These are phyloP conservation scores for Streptopelia turtur DNA, from an alignment of 2,797 vertebrate genomes.

Conservation along the genomic window DNA sequence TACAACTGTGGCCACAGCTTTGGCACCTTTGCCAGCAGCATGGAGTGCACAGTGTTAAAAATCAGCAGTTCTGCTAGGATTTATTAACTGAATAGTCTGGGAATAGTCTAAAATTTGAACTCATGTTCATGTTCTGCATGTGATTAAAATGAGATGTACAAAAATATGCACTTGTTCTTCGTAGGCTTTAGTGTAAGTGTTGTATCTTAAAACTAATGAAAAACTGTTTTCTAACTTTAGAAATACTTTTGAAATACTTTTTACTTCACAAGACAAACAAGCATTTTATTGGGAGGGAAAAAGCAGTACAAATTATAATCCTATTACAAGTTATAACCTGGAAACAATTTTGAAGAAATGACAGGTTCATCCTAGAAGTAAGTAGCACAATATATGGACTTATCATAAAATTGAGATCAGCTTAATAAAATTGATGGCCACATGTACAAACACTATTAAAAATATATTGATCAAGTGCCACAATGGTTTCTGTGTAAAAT, in stretches of 20 bases:
- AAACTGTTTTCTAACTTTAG: slow-evolving; percentile 54
- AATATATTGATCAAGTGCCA: slow-evolving; percentile 26
- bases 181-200: slow-evolving; percentile 68
- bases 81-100: slow-evolving; percentile 43
- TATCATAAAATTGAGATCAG: slow-evolving; percentile 45
- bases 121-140: slow-evolving; percentile 45
- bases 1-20: slow-evolving; percentile 30
- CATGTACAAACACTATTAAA: slow-evolving; percentile 58
- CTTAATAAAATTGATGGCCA: slow-evolving; percentile 61
- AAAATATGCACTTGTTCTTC: slow-evolving; percentile 80
- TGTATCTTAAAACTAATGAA: slow-evolving; percentile 52
- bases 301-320: slow-evolving; percentile 56
- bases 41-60: slow-evolving; percentile 66
- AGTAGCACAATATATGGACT: slow-evolving; percentile 15
- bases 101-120: slow-evolving; percentile 56
- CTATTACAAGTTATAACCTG: slow-evolving; percentile 53
- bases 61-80: slow-evolving; percentile 23
- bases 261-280: slow-evolving; percentile 46
- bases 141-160: slow-evolving; percentile 75
- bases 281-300: slow-evolving; percentile 37
- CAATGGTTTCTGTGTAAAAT: slow-evolving; percentile 56
- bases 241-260: slow-evolving; percentile 22
- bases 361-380: background rate
- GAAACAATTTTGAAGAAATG: background rate
- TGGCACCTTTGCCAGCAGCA: slow-evolving; percentile 25